Evolutionary conservation across 2,888 invertebrate species (phyloP), one percentile per base, ranked within the genome.

Genomic region (Drosophila subquinaria): DNA sequence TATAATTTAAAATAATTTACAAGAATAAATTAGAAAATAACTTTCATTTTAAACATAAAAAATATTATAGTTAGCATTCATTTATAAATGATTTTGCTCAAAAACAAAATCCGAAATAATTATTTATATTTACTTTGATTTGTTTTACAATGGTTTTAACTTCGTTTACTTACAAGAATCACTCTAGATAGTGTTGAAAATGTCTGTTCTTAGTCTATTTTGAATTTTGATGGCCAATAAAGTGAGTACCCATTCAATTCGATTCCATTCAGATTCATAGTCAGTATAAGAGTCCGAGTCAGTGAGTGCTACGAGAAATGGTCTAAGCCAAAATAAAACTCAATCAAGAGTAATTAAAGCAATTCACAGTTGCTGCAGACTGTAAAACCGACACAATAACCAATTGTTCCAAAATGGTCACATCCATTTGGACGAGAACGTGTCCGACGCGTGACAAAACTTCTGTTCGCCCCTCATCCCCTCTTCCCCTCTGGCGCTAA

Each of bases 331-430:
- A 72, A 59, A 69, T 70, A 69, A 65, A 87, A 88, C 87, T 78
- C 89, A 81, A 78, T 89, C 66, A 84, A 56, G 35, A 75, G 82
- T 79, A 84, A 89, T 84, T 82, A 89, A 87, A 81, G 63, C 70
- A 76, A 71, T 66, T 80, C 70, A 73, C 77, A 82, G 80, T 66
- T 48, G 65, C 55, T 48, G 72, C 56, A n/a, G 67, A 63, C 79
- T 63, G 66, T 61, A 52, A 62, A 73, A 51, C 56, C 71, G 23
- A 76, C 38, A 83, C 82, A 83, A 87, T 83, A 55, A 68, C 50
- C 71, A 70, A 81, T 81, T 83, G 84, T 80, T 47, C 51, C 30
- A 50, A 40, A 51, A 20, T 35, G 51, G 35, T 8, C 35, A 53
- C 52, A 53, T 45, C 30, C 40, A 48, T 33, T 33, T 47, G 45